phyloP scores from a whole-genome alignment of 2,888 invertebrate species.

The Zeuzera pyrina region DNA sequence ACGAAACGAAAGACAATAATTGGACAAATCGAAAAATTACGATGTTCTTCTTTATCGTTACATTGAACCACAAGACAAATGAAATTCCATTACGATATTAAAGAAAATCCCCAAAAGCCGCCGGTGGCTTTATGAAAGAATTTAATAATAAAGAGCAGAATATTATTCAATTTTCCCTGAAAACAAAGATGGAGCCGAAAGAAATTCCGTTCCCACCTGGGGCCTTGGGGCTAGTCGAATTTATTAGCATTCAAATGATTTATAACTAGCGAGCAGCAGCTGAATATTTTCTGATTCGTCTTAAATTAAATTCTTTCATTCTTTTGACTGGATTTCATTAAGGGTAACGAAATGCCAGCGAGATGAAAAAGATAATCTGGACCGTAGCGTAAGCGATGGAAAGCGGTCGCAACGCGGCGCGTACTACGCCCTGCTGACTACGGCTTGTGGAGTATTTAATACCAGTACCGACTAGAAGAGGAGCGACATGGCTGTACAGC shows the following conservation, averaged over 20 bases:
- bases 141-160: slow-evolving; percentile 65
- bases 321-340: slow-evolving; percentile 70
- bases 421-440: not conserved
- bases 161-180: slow-evolving; percentile 63
- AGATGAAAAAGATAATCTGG: slow-evolving; percentile 64
- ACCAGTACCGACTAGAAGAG: not conserved
- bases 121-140: slow-evolving; percentile 60
- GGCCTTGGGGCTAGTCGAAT: slow-evolving; percentile 61
- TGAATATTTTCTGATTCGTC: slow-evolving; percentile 71
- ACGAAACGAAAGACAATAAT: too few species aligned
- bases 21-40: too few species aligned
- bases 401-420: not conserved
- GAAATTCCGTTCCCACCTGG: slow-evolving; percentile 64
- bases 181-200: slow-evolving; percentile 63
- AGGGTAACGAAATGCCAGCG: slow-evolving; percentile 59
- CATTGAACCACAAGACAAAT: slow-evolving; percentile 47
- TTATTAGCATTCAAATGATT: slow-evolving; percentile 74
- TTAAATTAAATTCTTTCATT: slow-evolving; percentile 72
- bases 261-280: slow-evolving; percentile 70
- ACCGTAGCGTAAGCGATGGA: slow-evolving; percentile 18
- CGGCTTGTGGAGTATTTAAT: slow-evolving; percentile 2
- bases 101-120: slow-evolving; percentile 59
- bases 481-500: not conserved
- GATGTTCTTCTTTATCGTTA: slow-evolving; percentile 29
- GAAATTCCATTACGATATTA: slow-evolving; percentile 64